Base-by-base conservation (phyloP, 2,888 invertebrate species). In the Sepiola atlantica region DNA sequence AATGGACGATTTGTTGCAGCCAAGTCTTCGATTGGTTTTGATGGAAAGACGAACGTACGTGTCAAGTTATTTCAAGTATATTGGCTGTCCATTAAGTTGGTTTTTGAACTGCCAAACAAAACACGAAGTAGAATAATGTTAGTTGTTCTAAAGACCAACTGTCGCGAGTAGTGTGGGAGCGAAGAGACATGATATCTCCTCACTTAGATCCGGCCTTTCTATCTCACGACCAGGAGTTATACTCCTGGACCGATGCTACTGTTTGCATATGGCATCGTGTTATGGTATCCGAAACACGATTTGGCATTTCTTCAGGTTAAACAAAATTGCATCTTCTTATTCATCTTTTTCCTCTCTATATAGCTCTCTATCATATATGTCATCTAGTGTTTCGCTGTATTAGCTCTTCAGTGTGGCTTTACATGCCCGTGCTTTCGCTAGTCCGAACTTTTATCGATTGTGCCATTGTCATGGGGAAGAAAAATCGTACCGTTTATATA, bases 51-150 rank as follows among this genome's bases (percentile, higher is more conserved):
- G 28, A n/a, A 77, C 28, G 10, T 14, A n/a, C 77, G 77, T 77
- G 77, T 77, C 77, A 16, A 77, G 77, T 77, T 77, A 77, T 77
- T 77, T 77, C n/a, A 28, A 45, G 77, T 28, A 77, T 77, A 77
- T 77, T 77, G 77, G 28, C 77, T 77, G 77, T 77, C 77, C 77
- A n/a, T 77, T 77, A n/a, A 77, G n/a, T 77, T 77, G 77, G 77
- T 16, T 77, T 77, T 77, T 77, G 77, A 77, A 77, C n/a, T 77
- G 77, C 28, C n/a, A 77, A 77, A 28, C 77, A 77, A 28, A 14
- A 28, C 28, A 77, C 28, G n/a, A 77, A 28, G 77, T 14, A 77
- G 45, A 45, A 45, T n/a, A n/a, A n/a, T 2, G 45, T 45, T 28
- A 77, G 28, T 77, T 77, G 77, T 28, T 77, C 77, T 28, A 2